A percentile compares a stretch with the other conserved stretches of the same genome.
phyloP scores from a whole-genome alignment of 2,888 invertebrate genomes.

The Tetranychus piercei region DNA sequence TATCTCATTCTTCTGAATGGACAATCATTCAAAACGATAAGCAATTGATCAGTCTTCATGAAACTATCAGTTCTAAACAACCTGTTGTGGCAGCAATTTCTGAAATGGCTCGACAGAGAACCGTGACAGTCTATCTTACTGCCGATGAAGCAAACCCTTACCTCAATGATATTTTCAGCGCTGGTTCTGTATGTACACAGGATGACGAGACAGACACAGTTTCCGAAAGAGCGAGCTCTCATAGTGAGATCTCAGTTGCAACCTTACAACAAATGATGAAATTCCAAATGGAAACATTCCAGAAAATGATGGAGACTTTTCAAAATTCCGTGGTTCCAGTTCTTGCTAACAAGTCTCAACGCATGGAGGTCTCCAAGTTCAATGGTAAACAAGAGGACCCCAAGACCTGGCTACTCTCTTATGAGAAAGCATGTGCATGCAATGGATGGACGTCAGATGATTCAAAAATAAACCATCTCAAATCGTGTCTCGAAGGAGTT shows the following conservation, averaged over 20 bases:
- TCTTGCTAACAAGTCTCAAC: no score
- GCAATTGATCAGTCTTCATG: background rate
- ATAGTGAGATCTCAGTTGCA: no score
- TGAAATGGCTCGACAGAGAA: background rate
- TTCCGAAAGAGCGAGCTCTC: no score
- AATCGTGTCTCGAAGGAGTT: background rate
- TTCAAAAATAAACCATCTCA: background rate
- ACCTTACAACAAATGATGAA: no score
- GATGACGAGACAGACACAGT: no score
- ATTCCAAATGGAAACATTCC: no score
- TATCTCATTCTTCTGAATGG: background rate
- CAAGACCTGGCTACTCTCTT: background rate
- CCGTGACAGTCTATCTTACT: background rate
- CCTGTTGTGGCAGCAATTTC: background rate
- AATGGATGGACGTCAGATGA: background rate
- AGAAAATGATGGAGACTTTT: no score
- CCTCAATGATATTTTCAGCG: background rate
- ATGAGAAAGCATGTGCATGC: slow-evolving; percentile 2
- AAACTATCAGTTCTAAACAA: background rate
- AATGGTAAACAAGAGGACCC: background rate
- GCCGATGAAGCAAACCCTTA: background rate
- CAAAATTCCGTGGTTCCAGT: no score
- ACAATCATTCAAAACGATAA: background rate
- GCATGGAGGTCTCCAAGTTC: background rate
- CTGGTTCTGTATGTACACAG: no score